Base-by-base conservation (phyloP, 2,113 vertebrate genomes). In the Callospermophilus lateralis region DNA sequence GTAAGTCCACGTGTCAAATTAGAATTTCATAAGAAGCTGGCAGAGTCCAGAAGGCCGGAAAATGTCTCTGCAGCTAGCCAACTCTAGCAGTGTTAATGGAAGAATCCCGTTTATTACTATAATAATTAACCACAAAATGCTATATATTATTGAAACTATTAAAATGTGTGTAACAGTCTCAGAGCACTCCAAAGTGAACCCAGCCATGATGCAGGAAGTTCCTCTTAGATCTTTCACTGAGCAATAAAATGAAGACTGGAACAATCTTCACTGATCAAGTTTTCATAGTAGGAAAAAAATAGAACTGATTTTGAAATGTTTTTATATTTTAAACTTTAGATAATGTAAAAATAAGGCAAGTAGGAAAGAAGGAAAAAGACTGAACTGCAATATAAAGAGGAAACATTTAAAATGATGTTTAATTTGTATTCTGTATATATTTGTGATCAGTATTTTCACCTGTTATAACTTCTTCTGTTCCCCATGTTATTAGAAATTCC, bases 91-190 rank as follows among this genome's bases (percentile, higher is more conserved):
- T 93, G n/a, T 84, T 88, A 65, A 63, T 39, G 42, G 45, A 81
- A 84, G n/a, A 96, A 74, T 6, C 86, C 34, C 72, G 28, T 51
- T 76, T 93, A 68, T 76, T 65, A 48, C 42, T 73, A 15, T 89
- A 67, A 87, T 55, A 81, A 73, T 80, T 85, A 95, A 91, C 20
- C 68, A 26, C 34, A 77, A 84, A 84, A 78, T 85, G 22, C 22
- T 32, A 77, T 81, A 39, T 0, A 12, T 58, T 70, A 63, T 45
- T 53, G 77, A 86, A 26, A n/a, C 32, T 68, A 34, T 76, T 89
- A 89, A 42, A 89, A 79, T 90, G 68, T 61, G 68, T 61, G 22
- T 72, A 67, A 65, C 4, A 3, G 8, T 37, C 26, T 86, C 63
- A 92, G 51, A 73, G 24, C 61, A 20, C 10, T 67, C 15, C 58